A percentile compares a stretch with the other conserved stretches of the same genome.
Conservation (phyloP, 2,113 vertebrate species). For the Urocitellus parryii region DNA sequence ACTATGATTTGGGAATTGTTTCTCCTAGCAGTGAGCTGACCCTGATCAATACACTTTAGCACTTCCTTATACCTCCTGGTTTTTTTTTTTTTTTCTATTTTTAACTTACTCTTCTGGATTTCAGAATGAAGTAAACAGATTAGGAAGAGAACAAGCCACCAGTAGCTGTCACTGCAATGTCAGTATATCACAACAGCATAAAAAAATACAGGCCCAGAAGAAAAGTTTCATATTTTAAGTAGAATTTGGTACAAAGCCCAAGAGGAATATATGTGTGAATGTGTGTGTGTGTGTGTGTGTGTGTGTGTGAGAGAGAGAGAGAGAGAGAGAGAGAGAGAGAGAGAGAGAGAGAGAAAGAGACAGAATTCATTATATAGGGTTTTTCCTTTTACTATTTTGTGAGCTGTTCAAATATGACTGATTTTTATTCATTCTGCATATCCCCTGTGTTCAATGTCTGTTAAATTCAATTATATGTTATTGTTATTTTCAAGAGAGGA, state of each 20-base stretch:
- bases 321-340: too few species aligned
- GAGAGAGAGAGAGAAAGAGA: too few species aligned
- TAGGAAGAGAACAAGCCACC: neutral
- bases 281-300: too few species aligned
- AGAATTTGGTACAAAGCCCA: slow-evolving; percentile 28
- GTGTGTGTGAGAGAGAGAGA: too few species aligned
- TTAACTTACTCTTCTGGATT: neutral
- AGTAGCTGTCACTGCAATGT: neutral
- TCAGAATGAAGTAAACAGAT: neutral
- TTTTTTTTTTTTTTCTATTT: neutral
- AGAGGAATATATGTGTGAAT: neutral
- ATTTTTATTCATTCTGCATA: slow-evolving; percentile 60
- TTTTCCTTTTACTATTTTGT: slow-evolving; percentile 28
- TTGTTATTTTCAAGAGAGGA: slow-evolving; percentile 22
- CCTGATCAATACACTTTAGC: neutral
- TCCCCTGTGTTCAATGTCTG: slow-evolving; percentile 25
- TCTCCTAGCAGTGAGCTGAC: neutral
- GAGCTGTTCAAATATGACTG: slow-evolving; percentile 26
- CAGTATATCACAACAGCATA: neutral
- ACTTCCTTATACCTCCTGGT: neutral
- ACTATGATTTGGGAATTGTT: neutral
- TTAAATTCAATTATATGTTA: slow-evolving; percentile 65
- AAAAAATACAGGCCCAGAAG: neutral
- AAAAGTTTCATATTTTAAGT: slow-evolving; percentile 33
- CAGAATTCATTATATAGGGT: neutral